Evolutionary conservation across 2,888 invertebrate genomes (phyloP).

Genomic region (Eristalinus sepulchralis): DNA sequence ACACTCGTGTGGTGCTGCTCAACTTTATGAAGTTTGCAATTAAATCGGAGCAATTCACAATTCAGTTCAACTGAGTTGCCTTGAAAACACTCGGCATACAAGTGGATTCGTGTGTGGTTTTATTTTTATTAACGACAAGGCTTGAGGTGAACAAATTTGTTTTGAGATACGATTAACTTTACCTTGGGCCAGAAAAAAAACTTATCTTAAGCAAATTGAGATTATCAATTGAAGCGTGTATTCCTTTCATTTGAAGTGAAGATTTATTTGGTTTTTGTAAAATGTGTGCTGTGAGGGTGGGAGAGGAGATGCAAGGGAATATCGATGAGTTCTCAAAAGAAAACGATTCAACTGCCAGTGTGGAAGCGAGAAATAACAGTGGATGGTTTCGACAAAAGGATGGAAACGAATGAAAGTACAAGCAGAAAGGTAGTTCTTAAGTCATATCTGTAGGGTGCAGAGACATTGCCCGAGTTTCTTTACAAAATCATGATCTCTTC

Average conservation of each 20-base stretch:
- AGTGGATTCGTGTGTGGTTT: conserved; percentile 4
- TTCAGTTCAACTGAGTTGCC: not conserved
- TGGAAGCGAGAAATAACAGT: no score
- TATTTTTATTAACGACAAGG: not conserved
- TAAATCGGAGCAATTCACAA: conserved; percentile 1
- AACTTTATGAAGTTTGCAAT: not conserved
- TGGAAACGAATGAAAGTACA: no score
- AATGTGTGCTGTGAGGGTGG: no score
- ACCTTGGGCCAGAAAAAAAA: not conserved
- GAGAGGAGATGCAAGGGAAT: no score
- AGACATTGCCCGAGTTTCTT: no score
- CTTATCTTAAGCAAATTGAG: not conserved
- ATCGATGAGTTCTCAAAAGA: no score
- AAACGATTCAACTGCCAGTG: no score
- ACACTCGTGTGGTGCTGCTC: not conserved
- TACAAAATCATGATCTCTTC: no score
- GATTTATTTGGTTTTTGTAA: not conserved
- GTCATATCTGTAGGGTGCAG: no score
- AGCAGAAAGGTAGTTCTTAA: no score
- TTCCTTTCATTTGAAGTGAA: not conserved
- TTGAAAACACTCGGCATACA: not conserved
- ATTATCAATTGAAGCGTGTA: not conserved
- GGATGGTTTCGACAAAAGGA: no score
- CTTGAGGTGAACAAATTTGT: not conserved
- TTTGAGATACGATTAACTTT: not conserved